These are phyloP conservation scores for Molossus molossus DNA, from an alignment of 2,797 vertebrate genomes.

Conservation along the genomic window DNA sequence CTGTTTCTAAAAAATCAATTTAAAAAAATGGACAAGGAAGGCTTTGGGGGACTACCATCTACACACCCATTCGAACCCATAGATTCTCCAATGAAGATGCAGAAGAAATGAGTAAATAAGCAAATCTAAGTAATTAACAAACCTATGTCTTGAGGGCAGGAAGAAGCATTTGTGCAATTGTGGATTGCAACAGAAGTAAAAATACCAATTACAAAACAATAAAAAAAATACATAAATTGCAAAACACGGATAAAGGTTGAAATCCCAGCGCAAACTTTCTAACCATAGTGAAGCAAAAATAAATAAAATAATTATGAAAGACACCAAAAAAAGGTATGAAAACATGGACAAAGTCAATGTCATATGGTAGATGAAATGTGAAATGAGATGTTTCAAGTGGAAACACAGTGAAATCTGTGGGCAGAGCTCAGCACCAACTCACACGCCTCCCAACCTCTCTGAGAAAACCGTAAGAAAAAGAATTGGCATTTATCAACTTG, in stretches of 20 bases:
- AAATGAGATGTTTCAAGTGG: not conserved
- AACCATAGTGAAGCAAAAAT: conserved; percentile 42
- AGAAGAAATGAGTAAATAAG: not conserved
- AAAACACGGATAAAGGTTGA: conserved; percentile 58
- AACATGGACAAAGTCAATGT: not conserved
- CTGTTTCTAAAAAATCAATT: no score
- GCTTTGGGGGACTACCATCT: not conserved
- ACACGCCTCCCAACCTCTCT: not conserved
- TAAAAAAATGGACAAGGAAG: not conserved
- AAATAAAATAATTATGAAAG: conserved; percentile 38
- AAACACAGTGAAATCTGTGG: not conserved
- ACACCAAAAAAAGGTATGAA: not conserved
- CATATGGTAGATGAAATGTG: not conserved
- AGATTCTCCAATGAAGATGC: not conserved
- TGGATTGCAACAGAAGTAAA: conserved; percentile 57
- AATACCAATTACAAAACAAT: conserved; percentile 50
- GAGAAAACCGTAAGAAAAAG: conserved; percentile 7
- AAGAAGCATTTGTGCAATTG: not conserved
- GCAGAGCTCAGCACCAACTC: not conserved
- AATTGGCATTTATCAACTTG: not conserved
- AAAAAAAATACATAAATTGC: conserved; percentile 32
- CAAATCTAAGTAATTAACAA: not conserved
- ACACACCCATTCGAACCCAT: not conserved
- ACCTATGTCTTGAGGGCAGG: not conserved
- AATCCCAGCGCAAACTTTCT: conserved; percentile 19